Evolutionary conservation across 2,888 invertebrate genomes (phyloP).

Genomic region (Hemaris fuciformis): DNA sequence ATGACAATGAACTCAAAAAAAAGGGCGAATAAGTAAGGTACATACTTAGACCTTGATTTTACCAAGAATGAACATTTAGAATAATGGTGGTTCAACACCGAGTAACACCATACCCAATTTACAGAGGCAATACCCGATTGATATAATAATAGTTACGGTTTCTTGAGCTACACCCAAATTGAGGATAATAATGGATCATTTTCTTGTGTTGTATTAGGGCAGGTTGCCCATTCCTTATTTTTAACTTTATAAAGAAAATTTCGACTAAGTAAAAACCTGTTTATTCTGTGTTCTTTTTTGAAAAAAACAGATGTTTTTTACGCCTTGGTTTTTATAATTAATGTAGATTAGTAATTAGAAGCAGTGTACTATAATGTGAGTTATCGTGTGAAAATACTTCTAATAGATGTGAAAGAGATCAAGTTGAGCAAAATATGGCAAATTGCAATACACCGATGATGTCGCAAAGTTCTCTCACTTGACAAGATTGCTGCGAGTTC

Average conservation of each 20-base stretch:
- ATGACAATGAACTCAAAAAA: neutral
- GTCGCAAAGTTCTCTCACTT: neutral
- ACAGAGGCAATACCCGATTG: neutral
- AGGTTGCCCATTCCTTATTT: neutral
- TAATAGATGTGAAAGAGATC: neutral
- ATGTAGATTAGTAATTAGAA: too few relatives aligned
- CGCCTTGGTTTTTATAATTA: neutral
- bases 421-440: neutral
- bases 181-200: neutral
- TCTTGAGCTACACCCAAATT: neutral
- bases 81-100: neutral
- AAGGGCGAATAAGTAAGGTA: too few relatives aligned
- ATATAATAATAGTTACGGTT: slow-evolving; percentile 1
- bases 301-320: too few relatives aligned
- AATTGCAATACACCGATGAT: neutral
- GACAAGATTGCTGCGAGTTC: neutral
- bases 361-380: neutral
- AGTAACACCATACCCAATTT: neutral
- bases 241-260: neutral
- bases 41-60: too few relatives aligned
- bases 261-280: too few relatives aligned
- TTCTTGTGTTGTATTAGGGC: neutral
- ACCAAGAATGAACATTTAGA: too few relatives aligned
- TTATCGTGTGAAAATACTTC: neutral
- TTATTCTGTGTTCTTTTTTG: too few relatives aligned